Conservation (phyloP, 2,888 invertebrate species). For the Mimumesa dahlbomi region DNA sequence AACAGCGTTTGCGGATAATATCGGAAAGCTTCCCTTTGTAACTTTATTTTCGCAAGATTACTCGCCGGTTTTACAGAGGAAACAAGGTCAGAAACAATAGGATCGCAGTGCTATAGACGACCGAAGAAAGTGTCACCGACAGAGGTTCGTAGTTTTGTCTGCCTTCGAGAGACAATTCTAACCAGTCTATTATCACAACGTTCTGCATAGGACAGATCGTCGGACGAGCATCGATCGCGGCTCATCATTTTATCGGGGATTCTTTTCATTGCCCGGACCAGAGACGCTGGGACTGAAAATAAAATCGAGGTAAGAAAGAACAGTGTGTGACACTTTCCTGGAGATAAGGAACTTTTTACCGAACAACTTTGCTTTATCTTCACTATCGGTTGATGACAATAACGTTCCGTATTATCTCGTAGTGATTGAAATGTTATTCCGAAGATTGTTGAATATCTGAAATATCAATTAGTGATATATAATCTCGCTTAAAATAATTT, state of each 20-base stretch:
- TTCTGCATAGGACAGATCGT: slow-evolving; percentile 1
- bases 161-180: not conserved
- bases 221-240: not conserved
- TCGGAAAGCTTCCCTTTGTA: not conserved
- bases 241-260: not conserved
- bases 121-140: slow-evolving; percentile 1
- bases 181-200: not conserved
- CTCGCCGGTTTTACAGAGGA: not conserved
- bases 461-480: too few relatives aligned
- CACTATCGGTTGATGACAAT: too few relatives aligned
- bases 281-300: not conserved
- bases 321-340: not conserved
- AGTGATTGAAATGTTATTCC: too few relatives aligned
- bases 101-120: not conserved
- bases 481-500: too few relatives aligned
- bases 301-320: not conserved
- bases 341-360: not conserved
- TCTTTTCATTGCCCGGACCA: not conserved
- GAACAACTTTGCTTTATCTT: too few relatives aligned
- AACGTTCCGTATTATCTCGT: too few relatives aligned
- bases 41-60: not conserved
- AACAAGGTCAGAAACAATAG: not conserved
- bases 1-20: not conserved
- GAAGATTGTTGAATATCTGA: too few relatives aligned
- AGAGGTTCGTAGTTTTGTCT: not conserved